Conservation (phyloP, 2,113 vertebrate species). For the Amblyopsis rosae region DNA sequence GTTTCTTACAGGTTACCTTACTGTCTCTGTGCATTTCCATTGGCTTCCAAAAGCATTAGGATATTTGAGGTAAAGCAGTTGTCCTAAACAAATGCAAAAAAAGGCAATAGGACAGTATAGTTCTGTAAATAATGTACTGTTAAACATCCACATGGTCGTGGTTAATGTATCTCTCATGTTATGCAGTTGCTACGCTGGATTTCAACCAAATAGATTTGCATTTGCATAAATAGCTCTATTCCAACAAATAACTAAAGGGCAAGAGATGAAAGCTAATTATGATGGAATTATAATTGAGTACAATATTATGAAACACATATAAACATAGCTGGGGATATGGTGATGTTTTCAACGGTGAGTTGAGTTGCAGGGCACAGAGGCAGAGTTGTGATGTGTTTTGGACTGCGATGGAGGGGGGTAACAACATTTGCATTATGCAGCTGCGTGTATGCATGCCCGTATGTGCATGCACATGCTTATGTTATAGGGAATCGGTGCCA, state of each 20-base stretch:
- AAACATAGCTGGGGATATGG: constrained; percentile 52
- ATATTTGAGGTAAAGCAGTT: constrained; percentile 47
- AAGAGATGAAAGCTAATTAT: constrained; percentile 61
- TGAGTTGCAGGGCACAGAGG: constrained; percentile 47
- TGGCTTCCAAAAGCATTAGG: constrained; percentile 40
- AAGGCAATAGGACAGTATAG: constrained; percentile 22
- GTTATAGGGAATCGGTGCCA: constrained; percentile 57
- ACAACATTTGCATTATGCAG: constrained; percentile 28
- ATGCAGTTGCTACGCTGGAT: constrained; percentile 5
- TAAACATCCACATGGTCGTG: constrained; percentile 9
- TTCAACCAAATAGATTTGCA: constrained; percentile 36
- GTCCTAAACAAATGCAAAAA: constrained; percentile 34
- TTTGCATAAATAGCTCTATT: constrained; percentile 26
- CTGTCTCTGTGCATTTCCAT: constrained; percentile 27
- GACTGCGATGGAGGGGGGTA: constrained; percentile 11
- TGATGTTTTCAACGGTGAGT: constrained; percentile 43
- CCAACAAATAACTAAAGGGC: constrained; percentile 54
- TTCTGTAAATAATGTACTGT: constrained; percentile 25
- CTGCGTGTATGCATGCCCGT: constrained; percentile 17
- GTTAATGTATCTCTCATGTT: neutral
- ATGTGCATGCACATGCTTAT: constrained; percentile 32
- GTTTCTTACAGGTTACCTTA: constrained; percentile 42
- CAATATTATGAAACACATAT: constrained; percentile 40
- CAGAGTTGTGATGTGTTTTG: constrained; percentile 46
- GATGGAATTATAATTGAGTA: constrained; percentile 55